A percentile compares a stretch with the other conserved stretches of the same genome.
phyloP scores from a whole-genome alignment of 35 echinoderm and acorn worm species.

The Lytechinus pictus region DNA sequence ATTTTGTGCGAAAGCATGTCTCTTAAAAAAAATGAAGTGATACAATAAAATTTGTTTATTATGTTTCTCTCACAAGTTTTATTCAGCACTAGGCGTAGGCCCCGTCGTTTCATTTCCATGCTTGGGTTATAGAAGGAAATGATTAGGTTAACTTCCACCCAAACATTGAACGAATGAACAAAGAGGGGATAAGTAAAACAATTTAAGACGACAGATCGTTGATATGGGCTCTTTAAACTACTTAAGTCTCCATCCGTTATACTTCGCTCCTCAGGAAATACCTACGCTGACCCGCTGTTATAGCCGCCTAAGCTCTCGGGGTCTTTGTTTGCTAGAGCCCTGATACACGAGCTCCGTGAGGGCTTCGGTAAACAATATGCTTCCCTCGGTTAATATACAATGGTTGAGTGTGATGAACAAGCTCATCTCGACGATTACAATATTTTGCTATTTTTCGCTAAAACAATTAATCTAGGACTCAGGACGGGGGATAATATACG shows the following conservation, averaged over 20 bases:
- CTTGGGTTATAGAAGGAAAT: not conserved
- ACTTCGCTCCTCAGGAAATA: not conserved
- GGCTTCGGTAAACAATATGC: not conserved
- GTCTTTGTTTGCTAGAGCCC: slow-evolving; percentile 35
- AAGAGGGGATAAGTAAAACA: not conserved
- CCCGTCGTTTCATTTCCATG: too few relatives aligned
- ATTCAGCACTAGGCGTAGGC: too few relatives aligned
- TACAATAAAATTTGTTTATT: too few relatives aligned
- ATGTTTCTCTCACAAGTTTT: too few relatives aligned
- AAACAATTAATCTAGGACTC: not conserved
- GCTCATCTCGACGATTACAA: not conserved
- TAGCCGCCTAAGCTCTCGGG: slow-evolving; percentile 30
- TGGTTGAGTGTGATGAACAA: not conserved
- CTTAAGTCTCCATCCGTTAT: not conserved
- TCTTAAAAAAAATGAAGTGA: too few relatives aligned
- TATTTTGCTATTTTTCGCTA: not conserved
- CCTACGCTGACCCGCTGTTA: slow-evolving; percentile 28
- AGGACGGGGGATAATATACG: too few relatives aligned
- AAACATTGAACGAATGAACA: not conserved
- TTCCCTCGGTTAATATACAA: not conserved
- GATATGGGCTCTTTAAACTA: not conserved
- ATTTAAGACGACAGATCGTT: slow-evolving; percentile 8
- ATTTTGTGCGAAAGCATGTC: too few relatives aligned
- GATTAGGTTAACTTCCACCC: not conserved
- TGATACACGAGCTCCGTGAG: not conserved